Evolutionary conservation across 2,797 vertebrate species (phyloP).

Genomic region (Todus mexicanus): DNA sequence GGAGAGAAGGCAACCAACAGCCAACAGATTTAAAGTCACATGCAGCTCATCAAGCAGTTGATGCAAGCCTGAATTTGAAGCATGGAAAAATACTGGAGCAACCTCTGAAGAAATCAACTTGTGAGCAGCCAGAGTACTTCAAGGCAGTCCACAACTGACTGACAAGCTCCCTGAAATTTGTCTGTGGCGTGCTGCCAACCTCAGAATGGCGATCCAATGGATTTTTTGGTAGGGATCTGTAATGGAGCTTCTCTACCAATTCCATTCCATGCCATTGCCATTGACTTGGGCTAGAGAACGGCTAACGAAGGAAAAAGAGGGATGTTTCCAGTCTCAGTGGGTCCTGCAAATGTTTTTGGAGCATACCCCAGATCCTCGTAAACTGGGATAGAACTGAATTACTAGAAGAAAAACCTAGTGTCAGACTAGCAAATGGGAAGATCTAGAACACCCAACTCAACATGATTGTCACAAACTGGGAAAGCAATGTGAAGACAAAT

Average conservation of each 20-base stretch:
- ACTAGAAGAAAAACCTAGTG: neutral
- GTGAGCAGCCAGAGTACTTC: neutral
- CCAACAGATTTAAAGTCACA: neutral
- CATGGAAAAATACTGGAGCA: neutral
- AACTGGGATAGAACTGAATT: neutral
- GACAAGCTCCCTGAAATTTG: neutral
- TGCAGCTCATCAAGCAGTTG: neutral
- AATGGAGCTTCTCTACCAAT: neutral
- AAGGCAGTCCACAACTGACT: neutral
- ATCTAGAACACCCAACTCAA: neutral
- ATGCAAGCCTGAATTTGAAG: neutral
- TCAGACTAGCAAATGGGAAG: neutral
- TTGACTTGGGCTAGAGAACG: neutral
- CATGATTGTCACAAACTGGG: neutral
- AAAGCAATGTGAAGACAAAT: neutral
- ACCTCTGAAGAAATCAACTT: neutral
- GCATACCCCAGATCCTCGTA: neutral
- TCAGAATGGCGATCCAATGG: neutral
- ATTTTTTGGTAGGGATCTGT: neutral
- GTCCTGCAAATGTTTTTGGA: neutral
- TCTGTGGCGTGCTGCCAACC: neutral
- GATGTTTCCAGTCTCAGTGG: accelerated
- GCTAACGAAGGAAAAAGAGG: neutral
- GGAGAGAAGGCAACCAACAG: neutral
- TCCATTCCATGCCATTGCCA: neutral